Percentiles rank a stretch among this genome's conserved stretches.
phyloP scores from a whole-genome alignment of 2,113 vertebrate species.

The Scolopax mira region DNA sequence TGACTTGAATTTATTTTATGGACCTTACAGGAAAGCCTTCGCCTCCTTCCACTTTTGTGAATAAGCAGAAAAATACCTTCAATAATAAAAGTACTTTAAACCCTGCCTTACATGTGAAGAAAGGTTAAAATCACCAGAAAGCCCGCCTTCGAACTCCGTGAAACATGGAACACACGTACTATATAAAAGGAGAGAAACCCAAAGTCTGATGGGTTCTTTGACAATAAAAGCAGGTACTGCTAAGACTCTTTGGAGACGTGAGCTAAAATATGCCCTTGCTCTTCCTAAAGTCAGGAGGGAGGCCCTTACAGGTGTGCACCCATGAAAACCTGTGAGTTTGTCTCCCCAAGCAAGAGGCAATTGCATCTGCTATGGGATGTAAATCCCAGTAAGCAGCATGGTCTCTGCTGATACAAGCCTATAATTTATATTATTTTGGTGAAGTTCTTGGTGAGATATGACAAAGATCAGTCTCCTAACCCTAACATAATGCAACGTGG shows the following conservation, averaged over 20 bases:
- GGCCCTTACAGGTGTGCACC: accelerated
- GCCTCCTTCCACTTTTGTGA: background rate
- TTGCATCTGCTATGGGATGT: background rate
- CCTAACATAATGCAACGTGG: background rate
- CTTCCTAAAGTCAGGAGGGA: background rate
- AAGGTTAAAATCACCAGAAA: background rate
- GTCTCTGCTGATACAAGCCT: background rate
- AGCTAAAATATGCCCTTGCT: background rate
- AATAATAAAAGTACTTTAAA: background rate
- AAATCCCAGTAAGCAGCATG: background rate
- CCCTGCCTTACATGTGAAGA: background rate
- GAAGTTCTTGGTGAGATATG: background rate
- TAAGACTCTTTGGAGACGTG: background rate
- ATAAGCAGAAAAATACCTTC: background rate
- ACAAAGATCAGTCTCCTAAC: background rate
- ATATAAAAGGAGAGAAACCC: background rate
- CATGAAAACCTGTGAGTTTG: background rate
- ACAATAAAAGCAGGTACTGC: background rate
- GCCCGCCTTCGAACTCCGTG: background rate
- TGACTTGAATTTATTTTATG: background rate
- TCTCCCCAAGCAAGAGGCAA: background rate
- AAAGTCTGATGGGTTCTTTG: background rate
- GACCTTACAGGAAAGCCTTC: background rate
- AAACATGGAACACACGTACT: background rate
- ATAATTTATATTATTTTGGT: background rate